Percentiles rank a stretch among this genome's conserved stretches.
Conservation (phyloP, 37 sponge, comb jelly and placozoan genomes). For the Aplysina aerophoba region DNA sequence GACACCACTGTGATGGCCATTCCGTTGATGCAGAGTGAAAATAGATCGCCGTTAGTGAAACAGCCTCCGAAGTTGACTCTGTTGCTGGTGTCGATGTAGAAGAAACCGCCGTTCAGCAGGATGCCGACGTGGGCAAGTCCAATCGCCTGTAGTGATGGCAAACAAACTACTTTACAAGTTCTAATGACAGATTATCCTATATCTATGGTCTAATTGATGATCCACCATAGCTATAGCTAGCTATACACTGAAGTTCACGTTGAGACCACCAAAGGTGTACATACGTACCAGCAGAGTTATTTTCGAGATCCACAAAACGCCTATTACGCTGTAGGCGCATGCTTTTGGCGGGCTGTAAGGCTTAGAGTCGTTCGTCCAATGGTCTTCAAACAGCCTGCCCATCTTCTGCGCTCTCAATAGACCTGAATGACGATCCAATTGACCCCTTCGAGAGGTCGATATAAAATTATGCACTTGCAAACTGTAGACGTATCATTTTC, state of each 20-base stretch:
- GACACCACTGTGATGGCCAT: neutral
- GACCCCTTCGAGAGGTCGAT: too few species aligned
- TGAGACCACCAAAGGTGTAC: neutral
- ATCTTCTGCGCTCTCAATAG: too few species aligned
- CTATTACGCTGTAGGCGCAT: neutral
- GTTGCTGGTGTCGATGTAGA: neutral
- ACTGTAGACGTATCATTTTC: too few species aligned
- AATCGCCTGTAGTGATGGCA: neutral
- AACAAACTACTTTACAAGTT: too few species aligned
- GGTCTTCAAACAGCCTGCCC: neutral
- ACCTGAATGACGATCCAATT: too few species aligned
- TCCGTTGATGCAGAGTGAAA: neutral
- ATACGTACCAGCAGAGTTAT: neutral
- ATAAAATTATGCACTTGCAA: too few species aligned
- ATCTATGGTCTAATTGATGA: too few species aligned
- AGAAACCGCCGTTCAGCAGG: neutral
- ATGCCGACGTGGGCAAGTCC: neutral
- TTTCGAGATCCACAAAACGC: neutral
- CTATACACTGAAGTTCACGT: too few species aligned
- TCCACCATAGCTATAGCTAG: neutral
- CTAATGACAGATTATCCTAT: too few species aligned
- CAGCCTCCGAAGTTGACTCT: neutral
- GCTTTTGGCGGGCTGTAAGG: conserved; percentile 21
- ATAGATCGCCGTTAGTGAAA: neutral
- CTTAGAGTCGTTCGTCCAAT: conserved; percentile 9